Conservation (phyloP, 2,888 invertebrate species). For the Adineta ricciae region DNA sequence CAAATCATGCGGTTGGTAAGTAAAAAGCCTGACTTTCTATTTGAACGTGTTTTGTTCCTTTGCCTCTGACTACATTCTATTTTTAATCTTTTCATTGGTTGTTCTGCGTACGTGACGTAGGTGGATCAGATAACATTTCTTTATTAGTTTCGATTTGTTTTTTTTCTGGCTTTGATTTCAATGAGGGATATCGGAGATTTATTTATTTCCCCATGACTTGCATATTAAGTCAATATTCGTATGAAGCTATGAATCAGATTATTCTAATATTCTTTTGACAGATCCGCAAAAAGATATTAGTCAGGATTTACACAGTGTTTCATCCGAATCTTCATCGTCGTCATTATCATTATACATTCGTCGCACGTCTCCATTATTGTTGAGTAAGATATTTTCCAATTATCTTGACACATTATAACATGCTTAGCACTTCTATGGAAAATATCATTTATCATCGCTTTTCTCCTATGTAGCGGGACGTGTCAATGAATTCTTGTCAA, state of each 20-base stretch:
- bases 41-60: neutral
- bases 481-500: too few species aligned
- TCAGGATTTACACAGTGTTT: neutral
- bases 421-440: neutral
- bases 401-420: neutral
- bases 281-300: neutral
- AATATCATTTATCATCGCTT: too few species aligned
- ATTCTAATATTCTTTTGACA: neutral
- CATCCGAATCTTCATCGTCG: neutral
- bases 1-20: neutral
- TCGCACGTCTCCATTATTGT: neutral
- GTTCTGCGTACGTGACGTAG: neutral
- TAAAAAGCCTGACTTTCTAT: neutral
- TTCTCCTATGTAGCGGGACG: too few species aligned
- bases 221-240: neutral
- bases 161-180: too few species aligned
- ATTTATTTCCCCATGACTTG: neutral
- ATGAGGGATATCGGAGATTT: too few species aligned
- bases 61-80: neutral
- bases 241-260: neutral
- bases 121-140: neutral
- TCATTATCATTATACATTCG: neutral
- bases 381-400: neutral
- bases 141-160: neutral
- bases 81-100: neutral